Evolutionary conservation across 2,113 vertebrate species (phyloP), one percentile per base, ranked within the genome.

Genomic region (Macroglossus sobrinus): DNA sequence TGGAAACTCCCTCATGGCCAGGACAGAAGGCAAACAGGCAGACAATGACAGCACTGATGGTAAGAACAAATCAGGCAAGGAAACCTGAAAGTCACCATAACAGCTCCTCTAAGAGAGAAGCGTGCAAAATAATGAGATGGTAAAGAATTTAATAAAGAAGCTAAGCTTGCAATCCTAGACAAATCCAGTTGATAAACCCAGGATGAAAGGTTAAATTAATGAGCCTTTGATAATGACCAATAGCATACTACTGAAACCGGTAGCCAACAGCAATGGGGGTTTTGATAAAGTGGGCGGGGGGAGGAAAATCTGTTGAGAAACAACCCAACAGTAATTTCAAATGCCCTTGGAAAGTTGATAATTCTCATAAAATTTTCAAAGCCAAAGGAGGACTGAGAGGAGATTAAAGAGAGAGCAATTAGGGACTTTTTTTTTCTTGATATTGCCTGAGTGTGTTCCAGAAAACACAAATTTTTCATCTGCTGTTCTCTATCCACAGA

Each of bases 331-430:
- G 21, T 11, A 79, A 93, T 75, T 30, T 61, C 11, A 53, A 72
- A 94, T 82, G 55, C 50, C 30, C 26, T 74, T 30, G 1, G 45
- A 35, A 96, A 79, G 38, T 84, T 8, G 33, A 4, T 61, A 55
- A 69, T 82, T 86, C 10, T 80, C 35, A 50, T 47, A 45, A 72
- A 55, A 33, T 45, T 82, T 86, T 63, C 59, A 93, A 69, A 89
- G 78, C 24, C 38, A 45, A 84, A 89, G 47, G 22, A 66, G 57
- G 66, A 35, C 4, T 40, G 76, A 81, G 28, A 18, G 30, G 9
- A 33, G 9, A 14, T 33, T 7, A 81, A 50, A 80, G 18, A 50
- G 35, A 79, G 43, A 66, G 13, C 7, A 38, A 50, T 3, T 5
- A 6, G 30, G 21, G 6, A 7, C 66, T 19, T 84, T 81, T 82